Evolutionary conservation across 2,113 vertebrate species (phyloP).

Genomic region (Phalacrocorax brasilianus): DNA sequence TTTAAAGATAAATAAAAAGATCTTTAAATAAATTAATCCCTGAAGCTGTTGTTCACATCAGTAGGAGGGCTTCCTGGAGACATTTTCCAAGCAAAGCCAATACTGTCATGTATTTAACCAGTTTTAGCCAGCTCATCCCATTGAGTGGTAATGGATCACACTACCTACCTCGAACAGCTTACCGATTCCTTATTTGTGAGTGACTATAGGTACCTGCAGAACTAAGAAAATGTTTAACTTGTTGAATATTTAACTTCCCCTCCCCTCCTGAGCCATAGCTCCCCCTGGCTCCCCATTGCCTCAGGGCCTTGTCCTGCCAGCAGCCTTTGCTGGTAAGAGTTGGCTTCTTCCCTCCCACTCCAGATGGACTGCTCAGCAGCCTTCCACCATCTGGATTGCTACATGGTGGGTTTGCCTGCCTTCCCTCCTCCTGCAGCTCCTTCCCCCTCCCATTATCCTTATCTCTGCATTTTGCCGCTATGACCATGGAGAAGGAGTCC

Average conservation of each 20-base stretch:
- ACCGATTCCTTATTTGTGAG: background rate
- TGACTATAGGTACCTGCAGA: background rate
- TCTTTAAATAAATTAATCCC: constrained; percentile 9
- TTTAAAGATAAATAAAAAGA: too few relatives aligned
- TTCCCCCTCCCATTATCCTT: rapidly evolving
- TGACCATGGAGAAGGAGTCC: background rate
- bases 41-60: background rate
- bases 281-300: rapidly evolving
- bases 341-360: background rate
- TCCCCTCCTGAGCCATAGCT: background rate
- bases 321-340: background rate
- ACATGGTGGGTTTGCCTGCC: background rate
- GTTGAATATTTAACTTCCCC: background rate
- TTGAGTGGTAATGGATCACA: background rate
- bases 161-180: background rate
- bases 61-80: background rate
- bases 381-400: rapidly evolving
- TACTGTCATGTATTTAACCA: rapidly evolving
- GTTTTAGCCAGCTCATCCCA: background rate
- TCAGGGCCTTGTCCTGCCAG: background rate
- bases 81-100: background rate
- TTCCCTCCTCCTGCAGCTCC: background rate
- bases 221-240: background rate
- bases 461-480: background rate
- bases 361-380: background rate